These are phyloP conservation scores for Epinephelus awoara DNA, from an alignment of 2,797 vertebrate species.

Conservation along the genomic window DNA sequence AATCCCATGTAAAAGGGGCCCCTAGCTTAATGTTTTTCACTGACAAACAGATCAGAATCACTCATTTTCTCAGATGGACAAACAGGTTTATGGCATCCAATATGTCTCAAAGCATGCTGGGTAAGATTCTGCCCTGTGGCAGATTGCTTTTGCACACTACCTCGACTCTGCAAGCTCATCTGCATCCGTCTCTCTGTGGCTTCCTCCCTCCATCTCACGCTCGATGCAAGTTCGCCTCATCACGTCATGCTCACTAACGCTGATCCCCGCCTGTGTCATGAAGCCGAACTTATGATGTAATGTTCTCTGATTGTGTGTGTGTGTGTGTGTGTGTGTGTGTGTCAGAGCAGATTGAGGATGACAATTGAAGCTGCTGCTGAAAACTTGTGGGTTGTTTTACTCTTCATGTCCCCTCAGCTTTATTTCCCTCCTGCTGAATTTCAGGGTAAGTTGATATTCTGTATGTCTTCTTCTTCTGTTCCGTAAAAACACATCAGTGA, in stretches of 20 bases:
- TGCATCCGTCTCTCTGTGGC: slow-evolving; percentile 9
- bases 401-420: neutral
- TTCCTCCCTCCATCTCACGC: neutral
- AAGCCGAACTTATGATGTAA: slow-evolving; percentile 26
- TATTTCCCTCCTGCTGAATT: neutral
- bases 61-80: neutral
- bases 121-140: neutral
- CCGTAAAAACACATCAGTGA: neutral
- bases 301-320: slow-evolving; percentile 13
- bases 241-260: neutral
- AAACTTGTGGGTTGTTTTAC: neutral
- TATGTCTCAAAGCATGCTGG: slow-evolving; percentile 8
- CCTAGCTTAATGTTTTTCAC: neutral
- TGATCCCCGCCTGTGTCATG: slow-evolving; percentile 10
- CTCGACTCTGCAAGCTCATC: slow-evolving; percentile 15
- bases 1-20: too few species aligned
- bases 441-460: neutral
- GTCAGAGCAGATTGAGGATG: slow-evolving; percentile 26
- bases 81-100: neutral
- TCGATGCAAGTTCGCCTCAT: neutral
- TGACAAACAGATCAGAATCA: neutral
- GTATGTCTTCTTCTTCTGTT: too few species aligned
- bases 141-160: slow-evolving; percentile 19
- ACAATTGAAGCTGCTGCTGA: slow-evolving; percentile 37
- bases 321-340: slow-evolving; percentile 27